These are phyloP conservation scores for Drosophila buzzatii DNA, from an alignment of 2,888 invertebrate species.

Conservation along the genomic window DNA sequence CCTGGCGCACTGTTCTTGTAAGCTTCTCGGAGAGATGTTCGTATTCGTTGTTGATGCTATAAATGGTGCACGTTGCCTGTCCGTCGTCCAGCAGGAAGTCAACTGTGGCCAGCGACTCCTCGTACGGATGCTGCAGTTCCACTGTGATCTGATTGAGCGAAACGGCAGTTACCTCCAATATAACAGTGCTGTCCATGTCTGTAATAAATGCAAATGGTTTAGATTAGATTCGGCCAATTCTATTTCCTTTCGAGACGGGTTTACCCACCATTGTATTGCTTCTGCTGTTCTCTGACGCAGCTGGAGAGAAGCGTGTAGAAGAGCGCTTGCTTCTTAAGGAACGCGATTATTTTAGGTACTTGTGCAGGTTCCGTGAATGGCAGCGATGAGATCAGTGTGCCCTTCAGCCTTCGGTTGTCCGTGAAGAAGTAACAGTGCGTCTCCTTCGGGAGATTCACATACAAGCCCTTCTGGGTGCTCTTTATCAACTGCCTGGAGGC, in stretches of 20 bases:
- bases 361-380: slow-evolving; percentile 97
- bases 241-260: no score
- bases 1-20: slow-evolving; percentile 92
- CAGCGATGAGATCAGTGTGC: slow-evolving; percentile 87
- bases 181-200: slow-evolving; percentile 87
- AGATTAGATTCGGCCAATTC: not conserved
- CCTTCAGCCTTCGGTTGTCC: slow-evolving; percentile 90
- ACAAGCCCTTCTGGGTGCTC: slow-evolving; percentile 92
- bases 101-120: slow-evolving; percentile 96
- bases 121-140: slow-evolving; percentile 95
- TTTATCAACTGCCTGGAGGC: slow-evolving; percentile 91
- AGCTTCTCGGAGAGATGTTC: slow-evolving; percentile 84
- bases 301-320: slow-evolving; percentile 95
- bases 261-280: slow-evolving; percentile 88
- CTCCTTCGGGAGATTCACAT: slow-evolving; percentile 96
- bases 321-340: slow-evolving; percentile 94
- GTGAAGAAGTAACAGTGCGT: slow-evolving; percentile 97
- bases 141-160: slow-evolving; percentile 96
- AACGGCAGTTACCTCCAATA: slow-evolving; percentile 96
- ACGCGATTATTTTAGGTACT: slow-evolving; percentile 93
- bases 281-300: slow-evolving; percentile 93
- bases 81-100: slow-evolving; percentile 94
- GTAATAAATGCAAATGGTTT: slow-evolving; percentile 23
- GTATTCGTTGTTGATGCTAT: slow-evolving; percentile 87
- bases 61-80: slow-evolving; percentile 91